Evolutionary conservation across 2,797 vertebrate species (phyloP).

Genomic region (Myotis vivesi): DNA sequence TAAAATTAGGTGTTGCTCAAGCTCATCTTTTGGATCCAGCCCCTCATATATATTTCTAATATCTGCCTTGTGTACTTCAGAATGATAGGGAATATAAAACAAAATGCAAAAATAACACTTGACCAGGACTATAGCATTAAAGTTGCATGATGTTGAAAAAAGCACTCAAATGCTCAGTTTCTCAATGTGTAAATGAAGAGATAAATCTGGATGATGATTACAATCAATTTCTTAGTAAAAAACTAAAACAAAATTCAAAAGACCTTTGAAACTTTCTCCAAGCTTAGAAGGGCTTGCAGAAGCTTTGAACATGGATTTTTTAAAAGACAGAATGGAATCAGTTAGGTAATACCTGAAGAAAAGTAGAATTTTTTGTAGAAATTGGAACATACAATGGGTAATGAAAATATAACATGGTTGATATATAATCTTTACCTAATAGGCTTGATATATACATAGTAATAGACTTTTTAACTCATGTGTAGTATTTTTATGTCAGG

Average conservation of each 20-base stretch:
- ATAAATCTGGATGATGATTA: background rate
- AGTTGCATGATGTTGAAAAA: background rate
- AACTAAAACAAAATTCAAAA: background rate
- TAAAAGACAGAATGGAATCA: background rate
- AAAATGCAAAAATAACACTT: background rate
- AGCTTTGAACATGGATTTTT: background rate
- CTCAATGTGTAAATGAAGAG: background rate
- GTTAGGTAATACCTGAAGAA: background rate
- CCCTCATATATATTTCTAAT: background rate
- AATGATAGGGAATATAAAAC: background rate
- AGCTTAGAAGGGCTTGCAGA: background rate
- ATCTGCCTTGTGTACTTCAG: background rate
- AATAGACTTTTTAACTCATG: background rate
- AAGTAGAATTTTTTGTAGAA: conserved; percentile 6
- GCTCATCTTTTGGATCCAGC: background rate
- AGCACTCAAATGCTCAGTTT: background rate
- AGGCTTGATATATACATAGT: background rate
- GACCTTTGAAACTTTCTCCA: background rate
- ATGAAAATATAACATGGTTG: background rate
- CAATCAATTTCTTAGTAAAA: background rate
- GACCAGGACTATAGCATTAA: background rate
- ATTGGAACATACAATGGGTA: background rate
- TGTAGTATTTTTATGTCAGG: background rate
- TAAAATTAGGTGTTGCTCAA: background rate
- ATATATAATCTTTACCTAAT: background rate